phyloP scores from a whole-genome alignment of 2,113 vertebrate genomes.

The Cisticola juncidis region DNA sequence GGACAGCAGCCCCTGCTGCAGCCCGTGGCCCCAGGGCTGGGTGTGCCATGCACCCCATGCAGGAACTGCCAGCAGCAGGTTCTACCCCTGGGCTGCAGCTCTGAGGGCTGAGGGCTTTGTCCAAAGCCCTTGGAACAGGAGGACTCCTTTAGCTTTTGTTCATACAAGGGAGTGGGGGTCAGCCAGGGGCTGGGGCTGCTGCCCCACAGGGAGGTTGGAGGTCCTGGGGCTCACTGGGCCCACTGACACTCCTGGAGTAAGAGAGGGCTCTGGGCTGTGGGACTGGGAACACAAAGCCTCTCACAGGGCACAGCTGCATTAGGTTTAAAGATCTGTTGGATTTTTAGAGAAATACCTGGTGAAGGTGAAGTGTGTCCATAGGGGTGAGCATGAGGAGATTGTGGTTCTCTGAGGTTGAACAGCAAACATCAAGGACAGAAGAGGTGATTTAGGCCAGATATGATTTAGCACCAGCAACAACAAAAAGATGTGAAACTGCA shows the following conservation, averaged over 20 bases:
- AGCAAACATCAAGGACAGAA: not conserved
- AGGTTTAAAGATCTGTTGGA: not conserved
- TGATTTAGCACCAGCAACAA: not conserved
- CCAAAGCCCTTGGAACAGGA: not conserved
- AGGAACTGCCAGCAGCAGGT: rapidly evolving
- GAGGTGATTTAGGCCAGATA: not conserved
- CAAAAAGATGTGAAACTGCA: not conserved
- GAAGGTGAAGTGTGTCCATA: not conserved
- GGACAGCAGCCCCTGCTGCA: not conserved
- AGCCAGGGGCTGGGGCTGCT: not conserved
- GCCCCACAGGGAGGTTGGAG: rapidly evolving
- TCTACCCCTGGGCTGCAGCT: not conserved
- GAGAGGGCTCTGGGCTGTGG: not conserved
- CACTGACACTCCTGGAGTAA: not conserved
- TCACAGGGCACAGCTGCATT: rapidly evolving
- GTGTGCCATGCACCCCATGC: rapidly evolving
- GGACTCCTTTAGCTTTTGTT: not conserved
- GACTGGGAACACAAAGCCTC: not conserved
- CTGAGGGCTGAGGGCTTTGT: not conserved
- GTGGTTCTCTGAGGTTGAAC: not conserved
- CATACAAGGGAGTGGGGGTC: too few relatives aligned
- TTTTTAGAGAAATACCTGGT: not conserved
- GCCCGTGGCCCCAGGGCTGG: rapidly evolving
- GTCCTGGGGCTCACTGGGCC: rapidly evolving
- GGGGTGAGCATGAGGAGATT: too few relatives aligned